A percentile compares a stretch with the other conserved stretches of the same genome.
These are phyloP conservation scores for Opisthocomus hoazin DNA, from an alignment of 2,113 vertebrate species.

Conservation along the genomic window DNA sequence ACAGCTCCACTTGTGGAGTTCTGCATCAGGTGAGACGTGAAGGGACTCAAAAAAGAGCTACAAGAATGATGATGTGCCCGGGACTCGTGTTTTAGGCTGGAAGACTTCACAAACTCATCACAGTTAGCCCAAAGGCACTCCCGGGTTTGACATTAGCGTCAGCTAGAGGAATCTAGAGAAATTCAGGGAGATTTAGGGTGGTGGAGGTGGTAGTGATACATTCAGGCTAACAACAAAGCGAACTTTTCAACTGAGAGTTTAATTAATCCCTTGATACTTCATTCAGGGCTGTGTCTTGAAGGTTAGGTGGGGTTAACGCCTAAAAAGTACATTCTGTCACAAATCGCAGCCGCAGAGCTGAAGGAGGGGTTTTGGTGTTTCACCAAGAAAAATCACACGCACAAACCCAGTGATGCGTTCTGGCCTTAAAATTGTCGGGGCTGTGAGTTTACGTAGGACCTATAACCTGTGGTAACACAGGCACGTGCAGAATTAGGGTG, in stretches of 20 bases:
- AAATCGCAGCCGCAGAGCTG: background rate
- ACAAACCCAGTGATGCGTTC: fast-evolving
- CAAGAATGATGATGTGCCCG: background rate
- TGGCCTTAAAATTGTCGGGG: background rate
- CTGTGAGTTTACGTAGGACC: background rate
- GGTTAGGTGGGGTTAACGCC: background rate
- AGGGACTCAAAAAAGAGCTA: background rate
- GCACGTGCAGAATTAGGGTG: background rate
- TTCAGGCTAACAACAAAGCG: background rate
- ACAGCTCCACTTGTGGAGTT: background rate
- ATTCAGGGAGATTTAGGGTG: background rate
- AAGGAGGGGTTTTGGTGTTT: background rate
- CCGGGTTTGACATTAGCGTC: background rate
- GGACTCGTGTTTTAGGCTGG: background rate
- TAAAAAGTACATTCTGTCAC: background rate
- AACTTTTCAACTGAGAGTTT: background rate
- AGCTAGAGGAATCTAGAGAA: background rate
- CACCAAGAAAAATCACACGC: background rate
- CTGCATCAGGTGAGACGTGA: background rate
- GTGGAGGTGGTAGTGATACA: background rate
- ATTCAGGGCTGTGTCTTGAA: background rate
- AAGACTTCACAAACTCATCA: background rate
- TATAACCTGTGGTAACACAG: background rate
- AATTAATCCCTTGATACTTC: background rate
- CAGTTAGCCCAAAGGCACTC: background rate